Base-by-base conservation (phyloP, 2,797 vertebrate species). In the Pelobates cultripes region DNA sequence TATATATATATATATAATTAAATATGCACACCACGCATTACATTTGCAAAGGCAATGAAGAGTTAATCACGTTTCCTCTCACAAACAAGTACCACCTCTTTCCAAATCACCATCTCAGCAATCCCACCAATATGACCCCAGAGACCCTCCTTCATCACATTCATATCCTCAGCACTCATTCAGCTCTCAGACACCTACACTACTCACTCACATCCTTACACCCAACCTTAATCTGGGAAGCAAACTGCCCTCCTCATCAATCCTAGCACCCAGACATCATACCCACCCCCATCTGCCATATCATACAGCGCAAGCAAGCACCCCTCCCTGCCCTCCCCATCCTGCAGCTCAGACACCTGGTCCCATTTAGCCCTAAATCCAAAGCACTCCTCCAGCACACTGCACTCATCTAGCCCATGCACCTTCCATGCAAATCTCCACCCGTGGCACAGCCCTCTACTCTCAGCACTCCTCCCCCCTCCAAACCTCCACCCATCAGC, bases 361-460 rank as follows among this genome's bases (percentile, higher is more conserved):
- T 41, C 45, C 28, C 47, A 53, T 4, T 53, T 14, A 12, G 9
- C 14, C 13, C 55, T 57, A 12, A 57, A 57, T 12, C 13, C 9
- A 12, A 12, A 12, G 9, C 55, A 57, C 70, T n/a, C 70, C 53
- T 9, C 43, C 17, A 40, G 70, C 17, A 44, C 44, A 68, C 10
- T 28, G 42, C 70, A 43, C 69, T 78, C 64, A 15, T 8, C 17
- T 41, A 73, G 40, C 70, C 70, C 63, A 74, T 64, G 51, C 47
- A 43, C 82, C 77, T 57, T 75, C 47, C 64, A 60, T 75, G 63
- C 85, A 86, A 75, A 28, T 44, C 0, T 14, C 78, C 79, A 83
- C 74, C 73, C 80, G 28, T 17, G 10, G 17, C 55, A 28, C 53
- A 63, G 15, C 60, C 73, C 55, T 75, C 72, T 71, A 79, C 66